Conservation (phyloP, 2,888 invertebrate genomes). For the Alviniconcha strummeri region DNA sequence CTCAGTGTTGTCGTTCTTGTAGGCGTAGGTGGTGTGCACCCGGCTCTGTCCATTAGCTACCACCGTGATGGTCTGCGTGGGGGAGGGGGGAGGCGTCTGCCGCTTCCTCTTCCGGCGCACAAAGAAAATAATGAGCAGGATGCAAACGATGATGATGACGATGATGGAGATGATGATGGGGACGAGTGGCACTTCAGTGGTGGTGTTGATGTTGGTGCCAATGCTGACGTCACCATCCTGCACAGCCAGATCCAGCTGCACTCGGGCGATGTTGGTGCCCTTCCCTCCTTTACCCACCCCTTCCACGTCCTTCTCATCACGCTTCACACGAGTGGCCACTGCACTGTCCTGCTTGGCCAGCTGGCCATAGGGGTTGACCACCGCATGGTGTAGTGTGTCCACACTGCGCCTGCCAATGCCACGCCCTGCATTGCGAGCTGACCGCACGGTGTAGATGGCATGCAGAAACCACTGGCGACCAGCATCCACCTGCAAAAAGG, state of each 20-base stretch:
- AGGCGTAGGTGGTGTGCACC: constrained; percentile 40
- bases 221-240: constrained; percentile 46
- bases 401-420: constrained; percentile 46
- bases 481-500: constrained; percentile 55
- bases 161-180: constrained; percentile 59
- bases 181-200: constrained; percentile 49
- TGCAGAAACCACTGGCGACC: constrained; percentile 69
- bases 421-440: constrained; percentile 43
- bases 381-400: constrained; percentile 4
- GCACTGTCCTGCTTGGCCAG: constrained; percentile 2
- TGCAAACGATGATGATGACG: constrained; percentile 50
- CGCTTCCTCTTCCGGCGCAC: constrained; percentile 54
- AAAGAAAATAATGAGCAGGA: constrained; percentile 53
- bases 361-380: constrained; percentile 20
- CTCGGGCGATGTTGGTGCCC: constrained; percentile 65
- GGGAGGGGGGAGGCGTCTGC: constrained; percentile 60
- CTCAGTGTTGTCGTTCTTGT: constrained; percentile 44
- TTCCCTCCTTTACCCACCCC: constrained; percentile 53
- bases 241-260: constrained; percentile 49
- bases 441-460: constrained; percentile 61
- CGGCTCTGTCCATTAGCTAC: constrained; percentile 46
- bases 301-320: constrained; percentile 47
- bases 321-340: constrained; percentile 33
- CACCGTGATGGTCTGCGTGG: constrained; percentile 62
- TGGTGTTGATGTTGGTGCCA: constrained; percentile 44